phyloP scores from a whole-genome alignment of 2,888 invertebrate genomes.

The Anarsia innoxiella region DNA sequence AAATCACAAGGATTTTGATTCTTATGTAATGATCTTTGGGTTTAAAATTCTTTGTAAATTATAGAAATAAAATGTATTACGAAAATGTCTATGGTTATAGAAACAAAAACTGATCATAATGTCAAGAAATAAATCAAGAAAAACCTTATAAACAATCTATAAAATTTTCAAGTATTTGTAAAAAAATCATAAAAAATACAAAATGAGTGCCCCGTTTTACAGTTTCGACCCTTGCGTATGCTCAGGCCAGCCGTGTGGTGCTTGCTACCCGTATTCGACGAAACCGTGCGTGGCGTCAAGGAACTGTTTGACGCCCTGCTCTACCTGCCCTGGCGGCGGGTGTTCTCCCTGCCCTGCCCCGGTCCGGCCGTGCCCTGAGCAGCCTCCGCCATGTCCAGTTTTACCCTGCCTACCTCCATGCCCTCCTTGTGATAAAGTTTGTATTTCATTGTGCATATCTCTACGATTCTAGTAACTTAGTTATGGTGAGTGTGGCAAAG shows the following conservation, averaged over 20 bases:
- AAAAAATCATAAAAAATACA: constrained; percentile 28
- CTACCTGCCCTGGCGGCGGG: constrained; percentile 61
- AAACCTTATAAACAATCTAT: too few species aligned
- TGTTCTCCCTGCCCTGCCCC: constrained; percentile 65
- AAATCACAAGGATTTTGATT: too few species aligned
- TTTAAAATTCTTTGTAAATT: too few species aligned
- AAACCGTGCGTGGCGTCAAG: constrained; percentile 51
- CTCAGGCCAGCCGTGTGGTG: constrained; percentile 54
- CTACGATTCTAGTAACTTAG: neutral
- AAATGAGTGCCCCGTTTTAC: constrained; percentile 67
- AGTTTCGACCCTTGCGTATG: constrained; percentile 63
- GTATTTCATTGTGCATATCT: neutral
- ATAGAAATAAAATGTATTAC: too few species aligned
- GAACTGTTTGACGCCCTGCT: constrained; percentile 51
- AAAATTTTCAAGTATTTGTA: constrained; percentile 10
- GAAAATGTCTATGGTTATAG: too few species aligned
- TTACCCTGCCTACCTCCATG: constrained; percentile 54
- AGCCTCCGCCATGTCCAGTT: constrained; percentile 43
- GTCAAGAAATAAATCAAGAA: too few species aligned
- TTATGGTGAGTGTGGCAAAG: too few species aligned
- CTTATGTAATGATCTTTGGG: too few species aligned
- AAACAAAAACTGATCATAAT: too few species aligned
- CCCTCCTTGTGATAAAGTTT: constrained; percentile 61
- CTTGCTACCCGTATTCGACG: constrained; percentile 58
- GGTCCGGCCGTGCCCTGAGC: constrained; percentile 55